These are phyloP conservation scores for Pleuronectes platessa DNA, from an alignment of 2,113 vertebrate species.

Conservation along the genomic window DNA sequence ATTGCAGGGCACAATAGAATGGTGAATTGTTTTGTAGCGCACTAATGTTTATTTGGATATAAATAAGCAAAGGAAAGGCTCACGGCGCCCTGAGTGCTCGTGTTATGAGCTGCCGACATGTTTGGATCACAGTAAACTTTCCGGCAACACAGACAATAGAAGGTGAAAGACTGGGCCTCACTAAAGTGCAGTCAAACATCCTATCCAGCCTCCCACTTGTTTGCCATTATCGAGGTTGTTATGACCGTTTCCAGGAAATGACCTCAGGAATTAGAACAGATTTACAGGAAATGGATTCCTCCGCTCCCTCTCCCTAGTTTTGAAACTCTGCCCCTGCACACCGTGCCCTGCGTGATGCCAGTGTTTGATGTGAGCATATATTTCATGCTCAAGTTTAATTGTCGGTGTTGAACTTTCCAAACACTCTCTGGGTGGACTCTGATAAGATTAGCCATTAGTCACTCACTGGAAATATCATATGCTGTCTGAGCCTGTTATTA, in stretches of 20 bases:
- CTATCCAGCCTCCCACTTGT: constrained; percentile 63
- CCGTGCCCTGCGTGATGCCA: background rate
- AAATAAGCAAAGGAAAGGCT: constrained; percentile 20
- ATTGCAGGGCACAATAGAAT: background rate
- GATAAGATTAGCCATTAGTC: constrained; percentile 76
- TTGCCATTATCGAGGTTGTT: constrained; percentile 75
- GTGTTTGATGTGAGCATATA: constrained; percentile 35
- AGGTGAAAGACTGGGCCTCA: constrained; percentile 62
- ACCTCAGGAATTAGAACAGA: constrained; percentile 67
- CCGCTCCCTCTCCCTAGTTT: background rate
- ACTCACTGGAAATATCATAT: constrained; percentile 69
- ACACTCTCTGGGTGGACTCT: constrained; percentile 48
- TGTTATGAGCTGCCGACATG: constrained; percentile 53
- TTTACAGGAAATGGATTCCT: constrained; percentile 71
- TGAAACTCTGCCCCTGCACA: constrained; percentile 5
- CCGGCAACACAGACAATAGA: constrained; percentile 74
- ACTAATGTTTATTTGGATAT: constrained; percentile 6
- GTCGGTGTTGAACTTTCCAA: constrained; percentile 67
- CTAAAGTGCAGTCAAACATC: constrained; percentile 68
- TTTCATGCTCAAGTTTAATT: constrained; percentile 56
- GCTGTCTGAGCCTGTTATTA: constrained; percentile 49
- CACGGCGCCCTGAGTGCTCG: constrained; percentile 8
- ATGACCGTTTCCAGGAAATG: constrained; percentile 81
- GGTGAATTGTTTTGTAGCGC: background rate
- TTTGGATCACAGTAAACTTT: constrained; percentile 66